Conservation (phyloP, 2,888 invertebrate species). For the Conistra vaccinii region DNA sequence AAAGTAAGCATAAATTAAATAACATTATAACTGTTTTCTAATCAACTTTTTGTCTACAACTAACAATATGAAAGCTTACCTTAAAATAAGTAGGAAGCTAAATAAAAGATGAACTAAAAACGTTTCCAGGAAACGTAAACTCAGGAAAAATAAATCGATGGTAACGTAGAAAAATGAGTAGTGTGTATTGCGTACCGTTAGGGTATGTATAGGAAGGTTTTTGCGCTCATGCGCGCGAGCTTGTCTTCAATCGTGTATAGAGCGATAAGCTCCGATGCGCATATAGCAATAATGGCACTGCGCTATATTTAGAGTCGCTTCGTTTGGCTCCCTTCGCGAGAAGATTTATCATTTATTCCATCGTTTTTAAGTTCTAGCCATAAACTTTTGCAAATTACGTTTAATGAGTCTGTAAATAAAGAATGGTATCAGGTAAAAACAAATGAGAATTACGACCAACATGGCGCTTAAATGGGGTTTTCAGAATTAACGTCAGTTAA, state of each 20-base stretch:
- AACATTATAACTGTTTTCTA: neutral
- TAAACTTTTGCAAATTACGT: slow-evolving; percentile 46
- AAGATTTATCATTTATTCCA: slow-evolving; percentile 71
- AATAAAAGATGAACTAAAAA: slow-evolving; percentile 22
- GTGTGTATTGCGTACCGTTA: slow-evolving; percentile 79
- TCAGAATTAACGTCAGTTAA: neutral
- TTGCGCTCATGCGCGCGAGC: slow-evolving; percentile 78
- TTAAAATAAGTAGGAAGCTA: slow-evolving; percentile 10
- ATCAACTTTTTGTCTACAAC: neutral
- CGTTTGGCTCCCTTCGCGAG: slow-evolving; percentile 77
- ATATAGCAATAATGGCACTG: slow-evolving; percentile 78
- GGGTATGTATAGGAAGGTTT: slow-evolving; percentile 79
- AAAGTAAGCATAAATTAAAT: neutral
- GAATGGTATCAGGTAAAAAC: slow-evolving; percentile 1
- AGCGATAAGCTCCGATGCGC: slow-evolving; percentile 87
- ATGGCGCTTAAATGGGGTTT: neutral
- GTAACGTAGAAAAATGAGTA: slow-evolving; percentile 78
- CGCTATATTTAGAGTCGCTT: slow-evolving; percentile 86
- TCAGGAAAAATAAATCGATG: slow-evolving; percentile 67
- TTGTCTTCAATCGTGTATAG: slow-evolving; percentile 83
- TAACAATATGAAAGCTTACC: slow-evolving; percentile 5
- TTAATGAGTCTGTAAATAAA: slow-evolving; percentile 42
- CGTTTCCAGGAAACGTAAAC: slow-evolving; percentile 37
- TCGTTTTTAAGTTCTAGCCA: slow-evolving; percentile 64
- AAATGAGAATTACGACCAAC: slow-evolving; percentile 15